phyloP scores from a whole-genome alignment of 2,888 invertebrate genomes.

The Archips xylosteana region DNA sequence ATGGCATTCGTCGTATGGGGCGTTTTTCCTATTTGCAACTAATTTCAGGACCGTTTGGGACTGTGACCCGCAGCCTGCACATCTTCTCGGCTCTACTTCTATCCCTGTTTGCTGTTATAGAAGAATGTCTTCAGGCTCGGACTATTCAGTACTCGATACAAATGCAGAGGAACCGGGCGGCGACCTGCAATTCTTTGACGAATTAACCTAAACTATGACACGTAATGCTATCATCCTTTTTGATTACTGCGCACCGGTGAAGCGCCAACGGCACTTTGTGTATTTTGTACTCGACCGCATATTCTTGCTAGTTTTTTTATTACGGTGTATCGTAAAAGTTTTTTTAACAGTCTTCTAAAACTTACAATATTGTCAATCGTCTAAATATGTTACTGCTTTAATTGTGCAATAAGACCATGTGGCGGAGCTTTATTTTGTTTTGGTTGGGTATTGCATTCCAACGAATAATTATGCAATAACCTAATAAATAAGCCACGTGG shows the following conservation, averaged over 20 bases:
- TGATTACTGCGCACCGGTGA: slow-evolving; percentile 19
- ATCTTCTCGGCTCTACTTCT: slow-evolving; percentile 31
- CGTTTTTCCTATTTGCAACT: slow-evolving; percentile 29
- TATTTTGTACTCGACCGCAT: slow-evolving; percentile 20
- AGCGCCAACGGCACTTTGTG: slow-evolving; percentile 11
- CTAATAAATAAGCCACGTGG: too few relatives aligned
- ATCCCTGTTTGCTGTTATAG: slow-evolving; percentile 41
- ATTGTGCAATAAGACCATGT: too few relatives aligned
- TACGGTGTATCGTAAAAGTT: neutral
- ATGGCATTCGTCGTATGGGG: slow-evolving; percentile 5
- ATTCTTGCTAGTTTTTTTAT: slow-evolving; percentile 12
- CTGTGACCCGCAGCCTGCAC: slow-evolving; percentile 34
- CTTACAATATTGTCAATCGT: too few relatives aligned
- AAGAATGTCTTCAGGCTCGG: slow-evolving; percentile 17
- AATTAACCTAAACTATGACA: slow-evolving; percentile 28
- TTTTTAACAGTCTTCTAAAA: neutral
- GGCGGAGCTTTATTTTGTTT: too few relatives aligned
- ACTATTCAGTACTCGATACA: neutral
- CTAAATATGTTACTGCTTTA: too few relatives aligned
- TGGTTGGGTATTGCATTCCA: too few relatives aligned
- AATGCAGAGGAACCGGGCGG: neutral
- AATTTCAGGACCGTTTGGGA: slow-evolving; percentile 41
- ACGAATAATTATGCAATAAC: too few relatives aligned
- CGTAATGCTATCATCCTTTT: slow-evolving; percentile 26
- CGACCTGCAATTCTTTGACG: slow-evolving; percentile 11